Conservation (phyloP, 2,797 vertebrate genomes). For the Arrhamphus sclerolepis region DNA sequence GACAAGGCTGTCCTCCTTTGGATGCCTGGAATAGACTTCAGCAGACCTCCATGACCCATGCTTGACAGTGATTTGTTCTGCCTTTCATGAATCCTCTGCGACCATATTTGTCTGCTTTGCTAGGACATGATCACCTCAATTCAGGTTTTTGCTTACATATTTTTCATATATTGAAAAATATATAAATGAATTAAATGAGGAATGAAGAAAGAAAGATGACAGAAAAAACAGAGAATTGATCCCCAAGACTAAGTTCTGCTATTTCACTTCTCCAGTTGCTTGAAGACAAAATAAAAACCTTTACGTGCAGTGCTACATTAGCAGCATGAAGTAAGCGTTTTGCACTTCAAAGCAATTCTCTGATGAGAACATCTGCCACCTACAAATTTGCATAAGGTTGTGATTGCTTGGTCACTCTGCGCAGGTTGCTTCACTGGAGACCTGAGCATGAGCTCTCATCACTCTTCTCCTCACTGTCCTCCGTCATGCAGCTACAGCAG, state of each 20-base stretch:
- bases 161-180: no score
- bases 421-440: conserved; percentile 51
- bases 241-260: background rate
- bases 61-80: no score
- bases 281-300: conserved; percentile 20
- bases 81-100: no score
- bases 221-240: background rate
- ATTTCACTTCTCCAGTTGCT: background rate
- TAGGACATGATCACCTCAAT: no score
- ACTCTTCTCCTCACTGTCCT: conserved; percentile 53
- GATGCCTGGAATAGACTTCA: no score
- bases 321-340: conserved; percentile 39
- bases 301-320: conserved; percentile 35
- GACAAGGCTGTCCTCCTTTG: no score
- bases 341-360: conserved; percentile 44
- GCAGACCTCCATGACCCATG: no score
- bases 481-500: conserved; percentile 26
- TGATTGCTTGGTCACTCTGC: conserved; percentile 47
- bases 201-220: no score
- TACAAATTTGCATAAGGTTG: conserved; percentile 59
- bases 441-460: conserved; percentile 41
- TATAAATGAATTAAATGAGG: no score
- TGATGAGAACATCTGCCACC: conserved; percentile 73
- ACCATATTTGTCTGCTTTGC: no score
- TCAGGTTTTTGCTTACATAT: no score